These are phyloP conservation scores for Drosophila insularis DNA, from an alignment of 1,140 invertebrate species.

Conservation along the genomic window DNA sequence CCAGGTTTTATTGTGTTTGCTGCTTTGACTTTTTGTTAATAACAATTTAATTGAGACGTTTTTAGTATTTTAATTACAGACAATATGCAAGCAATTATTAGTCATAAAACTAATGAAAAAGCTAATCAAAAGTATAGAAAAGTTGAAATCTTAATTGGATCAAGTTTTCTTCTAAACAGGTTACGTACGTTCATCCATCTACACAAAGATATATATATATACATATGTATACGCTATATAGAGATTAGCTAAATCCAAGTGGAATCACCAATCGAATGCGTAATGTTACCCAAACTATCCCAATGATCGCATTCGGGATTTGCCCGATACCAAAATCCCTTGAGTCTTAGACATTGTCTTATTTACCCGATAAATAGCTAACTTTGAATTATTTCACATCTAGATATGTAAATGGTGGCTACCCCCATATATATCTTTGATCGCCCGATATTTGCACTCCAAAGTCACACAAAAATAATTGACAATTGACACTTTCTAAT, in stretches of 20 bases:
- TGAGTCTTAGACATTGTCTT: neutral
- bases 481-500: constrained; percentile 56
- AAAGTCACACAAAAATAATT: constrained; percentile 31
- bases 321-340: constrained; percentile 1
- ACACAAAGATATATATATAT: neutral
- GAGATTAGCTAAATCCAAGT: constrained; percentile 2
- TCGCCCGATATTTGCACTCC: constrained; percentile 35
- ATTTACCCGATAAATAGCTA: constrained; percentile 30
- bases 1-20: constrained; percentile 37
- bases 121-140: constrained; percentile 58
- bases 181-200: neutral
- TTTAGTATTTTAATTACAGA: constrained; percentile 77
- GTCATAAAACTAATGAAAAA: constrained; percentile 78
- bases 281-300: constrained; percentile 35
- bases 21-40: constrained; percentile 72
- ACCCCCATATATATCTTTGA: constrained; percentile 24
- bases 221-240: neutral
- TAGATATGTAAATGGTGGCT: constrained; percentile 18
- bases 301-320: constrained; percentile 52
- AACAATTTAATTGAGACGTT: constrained; percentile 79
- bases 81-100: constrained; percentile 77
- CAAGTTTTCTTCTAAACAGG: constrained; percentile 26
- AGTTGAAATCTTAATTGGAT: constrained; percentile 62
- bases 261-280: neutral
- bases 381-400: constrained; percentile 43